Percentiles rank a stretch among this genome's conserved stretches.
phyloP scores from a whole-genome alignment of 2,797 vertebrate genomes.

The Hydrophis major region DNA sequence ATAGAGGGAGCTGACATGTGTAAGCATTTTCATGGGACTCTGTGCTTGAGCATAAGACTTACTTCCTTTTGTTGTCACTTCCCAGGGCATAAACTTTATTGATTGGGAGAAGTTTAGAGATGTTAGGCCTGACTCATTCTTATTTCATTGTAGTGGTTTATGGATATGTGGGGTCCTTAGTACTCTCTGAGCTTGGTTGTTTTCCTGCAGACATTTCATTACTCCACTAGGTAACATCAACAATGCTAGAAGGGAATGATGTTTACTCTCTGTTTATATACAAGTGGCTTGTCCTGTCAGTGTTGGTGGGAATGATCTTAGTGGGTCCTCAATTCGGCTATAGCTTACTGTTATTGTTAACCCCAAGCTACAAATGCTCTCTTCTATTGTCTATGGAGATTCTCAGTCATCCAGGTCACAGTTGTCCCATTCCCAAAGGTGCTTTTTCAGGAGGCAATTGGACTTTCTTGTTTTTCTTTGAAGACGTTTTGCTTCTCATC shows the following conservation, averaged over 20 bases:
- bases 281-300: not conserved
- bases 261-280: not conserved
- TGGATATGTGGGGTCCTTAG: not conserved
- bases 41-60: not conserved
- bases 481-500: too few relatives aligned
- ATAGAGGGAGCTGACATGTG: not conserved
- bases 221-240: not conserved
- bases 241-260: not conserved
- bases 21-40: not conserved
- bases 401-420: too few relatives aligned
- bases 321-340: not conserved
- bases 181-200: not conserved
- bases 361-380: not conserved
- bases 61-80: not conserved
- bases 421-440: too few relatives aligned
- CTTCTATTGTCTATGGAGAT: not conserved
- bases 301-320: not conserved
- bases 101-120: not conserved
- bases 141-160: not conserved
- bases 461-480: too few relatives aligned
- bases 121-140: not conserved
- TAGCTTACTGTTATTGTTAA: not conserved
- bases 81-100: not conserved
- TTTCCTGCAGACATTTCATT: not conserved
- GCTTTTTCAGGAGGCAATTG: too few relatives aligned